These are phyloP conservation scores for Cantharis nigra DNA, from an alignment of 2,888 invertebrate genomes.

Conservation along the genomic window DNA sequence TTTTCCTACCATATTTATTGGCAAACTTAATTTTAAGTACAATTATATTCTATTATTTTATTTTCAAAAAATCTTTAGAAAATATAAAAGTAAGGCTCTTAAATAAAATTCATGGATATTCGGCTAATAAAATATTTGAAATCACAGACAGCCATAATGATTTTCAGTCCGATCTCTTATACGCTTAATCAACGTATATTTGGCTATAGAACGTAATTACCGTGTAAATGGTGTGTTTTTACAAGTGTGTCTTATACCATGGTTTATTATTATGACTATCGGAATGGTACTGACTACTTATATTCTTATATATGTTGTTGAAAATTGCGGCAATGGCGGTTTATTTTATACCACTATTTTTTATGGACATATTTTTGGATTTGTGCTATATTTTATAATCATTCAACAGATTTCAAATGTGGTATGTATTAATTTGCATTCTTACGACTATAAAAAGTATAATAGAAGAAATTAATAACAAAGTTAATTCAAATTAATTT, in stretches of 20 bases:
- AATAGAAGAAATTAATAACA: no score
- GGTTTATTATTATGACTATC: neutral
- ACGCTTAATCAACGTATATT: neutral
- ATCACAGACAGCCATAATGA: neutral
- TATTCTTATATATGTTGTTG: neutral
- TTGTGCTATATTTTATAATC: neutral
- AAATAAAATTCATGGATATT: neutral
- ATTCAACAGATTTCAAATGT: neutral
- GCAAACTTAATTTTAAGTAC: neutral
- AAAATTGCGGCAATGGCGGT: neutral
- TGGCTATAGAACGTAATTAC: neutral
- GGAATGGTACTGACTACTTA: neutral
- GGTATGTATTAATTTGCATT: neutral
- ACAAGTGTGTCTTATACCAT: neutral
- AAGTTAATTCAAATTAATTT: no score
- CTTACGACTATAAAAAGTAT: no score
- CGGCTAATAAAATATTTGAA: no score
- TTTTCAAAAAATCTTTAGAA: neutral
- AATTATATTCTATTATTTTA: neutral
- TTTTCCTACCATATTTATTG: neutral
- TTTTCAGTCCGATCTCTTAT: neutral
- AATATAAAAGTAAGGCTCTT: neutral
- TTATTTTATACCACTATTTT: neutral
- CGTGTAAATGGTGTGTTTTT: neutral
- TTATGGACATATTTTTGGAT: neutral